Percentiles rank a stretch among this genome's conserved stretches.
phyloP scores from a whole-genome alignment of 2,113 vertebrate species.

The Chloroceryle aenea region DNA sequence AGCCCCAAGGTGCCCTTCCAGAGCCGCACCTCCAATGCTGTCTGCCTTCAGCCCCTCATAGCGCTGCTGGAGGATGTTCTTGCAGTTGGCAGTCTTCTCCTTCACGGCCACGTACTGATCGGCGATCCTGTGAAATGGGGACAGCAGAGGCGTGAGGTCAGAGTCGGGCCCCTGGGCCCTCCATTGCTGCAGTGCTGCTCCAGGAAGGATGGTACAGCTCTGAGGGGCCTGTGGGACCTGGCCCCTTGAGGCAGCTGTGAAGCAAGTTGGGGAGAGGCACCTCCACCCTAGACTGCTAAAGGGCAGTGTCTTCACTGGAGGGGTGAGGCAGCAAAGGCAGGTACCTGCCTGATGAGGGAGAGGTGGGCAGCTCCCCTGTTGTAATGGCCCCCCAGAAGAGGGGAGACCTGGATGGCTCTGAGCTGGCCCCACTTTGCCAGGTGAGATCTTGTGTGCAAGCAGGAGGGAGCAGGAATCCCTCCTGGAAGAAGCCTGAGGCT shows the following conservation, averaged over 20 bases:
- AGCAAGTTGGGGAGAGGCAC: not conserved
- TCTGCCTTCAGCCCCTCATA: slow-evolving; percentile 83
- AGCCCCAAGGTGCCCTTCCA: not conserved
- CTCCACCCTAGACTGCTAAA: rapidly evolving
- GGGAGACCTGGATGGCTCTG: not conserved
- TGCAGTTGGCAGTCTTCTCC: slow-evolving; percentile 83
- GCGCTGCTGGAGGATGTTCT: slow-evolving; percentile 77
- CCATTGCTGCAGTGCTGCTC: rapidly evolving
- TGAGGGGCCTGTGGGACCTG: not conserved
- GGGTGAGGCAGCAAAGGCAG: not conserved
- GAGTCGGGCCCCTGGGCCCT: not conserved
- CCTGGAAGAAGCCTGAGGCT: not conserved
- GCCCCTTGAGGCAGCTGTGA: not conserved
- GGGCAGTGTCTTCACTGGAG: not conserved
- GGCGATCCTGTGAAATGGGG: slow-evolving; percentile 76
- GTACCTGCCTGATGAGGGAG: not conserved
- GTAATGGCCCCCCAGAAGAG: rapidly evolving
- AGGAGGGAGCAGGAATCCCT: not conserved
- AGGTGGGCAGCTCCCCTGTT: not conserved
- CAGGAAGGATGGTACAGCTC: not conserved
- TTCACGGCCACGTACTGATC: slow-evolving; percentile 80
- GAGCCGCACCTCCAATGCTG: slow-evolving; percentile 68
- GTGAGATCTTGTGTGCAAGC: not conserved
- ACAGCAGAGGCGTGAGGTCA: not conserved
- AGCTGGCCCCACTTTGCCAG: not conserved